Evolutionary conservation across 2,888 invertebrate species (phyloP), one percentile per base, ranked within the genome.

Genomic region (Selenia dentaria): DNA sequence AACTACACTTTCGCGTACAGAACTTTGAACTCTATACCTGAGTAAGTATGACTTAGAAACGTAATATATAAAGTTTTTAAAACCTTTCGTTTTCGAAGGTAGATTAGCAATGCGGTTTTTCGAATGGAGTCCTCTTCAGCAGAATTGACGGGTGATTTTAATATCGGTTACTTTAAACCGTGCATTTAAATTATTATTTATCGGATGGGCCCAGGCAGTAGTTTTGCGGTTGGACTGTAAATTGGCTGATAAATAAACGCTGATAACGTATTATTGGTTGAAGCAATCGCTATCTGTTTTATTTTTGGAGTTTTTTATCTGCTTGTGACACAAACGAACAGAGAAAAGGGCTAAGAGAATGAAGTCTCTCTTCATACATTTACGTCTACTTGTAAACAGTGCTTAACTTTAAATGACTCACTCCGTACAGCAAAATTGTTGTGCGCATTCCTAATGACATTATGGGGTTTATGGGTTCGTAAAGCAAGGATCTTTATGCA

Each of bases 31-130:
- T 38, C 22, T 64, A 59, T 43, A 37, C 33, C 5, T 2, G 9
- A 16, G 5, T 28, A 22, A 20, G 10, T 2, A 49, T 52, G 50
- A 39, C 62, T 41, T 8, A 1, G 0, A 27, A 27, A 10, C n/a
- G 3, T 5, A 34, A 50, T 36, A 31, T 12, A 51, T 22, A 18
- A 48, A 24, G 11, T 16, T 63, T 42, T 67, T 77, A 54, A 26
- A 57, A 32, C 65, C 39, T 66, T 74, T 58, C 27, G 48, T 35
- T 29, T 49, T 5, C 41, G 25, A 34, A n/a, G 3, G 26, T 24
- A 66, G 76, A 72, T 83, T 79, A 82, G 75, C 79, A 75, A 74
- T 89, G 89, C 74, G 89, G 89, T 89, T 89, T 87, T 87, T 84
- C 76, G 76, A 83, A 82, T 78, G 72, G 16, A 76, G 81, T 77